Conservation (phyloP, 1,140 invertebrate genomes). For the Ostrea edulis region DNA sequence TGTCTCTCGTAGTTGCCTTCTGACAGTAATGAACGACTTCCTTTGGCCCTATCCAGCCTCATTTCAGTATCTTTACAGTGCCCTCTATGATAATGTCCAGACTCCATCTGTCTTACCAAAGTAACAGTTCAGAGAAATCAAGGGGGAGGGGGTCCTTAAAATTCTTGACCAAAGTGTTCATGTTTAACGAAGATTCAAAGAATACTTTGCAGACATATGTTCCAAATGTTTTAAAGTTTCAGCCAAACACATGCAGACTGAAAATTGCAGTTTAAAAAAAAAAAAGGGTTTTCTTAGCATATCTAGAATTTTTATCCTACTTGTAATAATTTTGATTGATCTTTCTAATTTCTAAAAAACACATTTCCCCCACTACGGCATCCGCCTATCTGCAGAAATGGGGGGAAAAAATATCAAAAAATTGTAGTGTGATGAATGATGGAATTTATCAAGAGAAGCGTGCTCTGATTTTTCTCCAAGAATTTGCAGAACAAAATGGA, state of each 20-base stretch:
- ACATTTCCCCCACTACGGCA: neutral
- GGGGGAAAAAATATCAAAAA: neutral
- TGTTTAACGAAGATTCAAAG: too few relatives aligned
- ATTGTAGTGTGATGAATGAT: slow-evolving; percentile 21
- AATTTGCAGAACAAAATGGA: slow-evolving; percentile 6
- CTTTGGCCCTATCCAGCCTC: neutral
- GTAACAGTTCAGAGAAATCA: too few relatives aligned
- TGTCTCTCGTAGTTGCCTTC: too few relatives aligned
- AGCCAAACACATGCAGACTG: too few relatives aligned
- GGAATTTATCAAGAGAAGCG: slow-evolving; percentile 14
- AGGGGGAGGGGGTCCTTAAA: too few relatives aligned
- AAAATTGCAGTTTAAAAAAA: neutral
- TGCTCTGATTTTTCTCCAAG: neutral
- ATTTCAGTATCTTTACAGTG: neutral
- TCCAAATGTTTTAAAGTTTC: too few relatives aligned
- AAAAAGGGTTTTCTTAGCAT: neutral
- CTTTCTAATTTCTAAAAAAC: slow-evolving; percentile 23
- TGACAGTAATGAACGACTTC: slow-evolving; percentile 15
- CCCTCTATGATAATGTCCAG: neutral
- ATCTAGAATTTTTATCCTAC: slow-evolving; percentile 6
- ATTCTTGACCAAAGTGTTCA: too few relatives aligned
- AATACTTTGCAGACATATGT: too few relatives aligned
- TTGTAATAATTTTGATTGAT: slow-evolving; percentile 35
- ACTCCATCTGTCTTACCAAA: too few relatives aligned
- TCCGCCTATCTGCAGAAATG: neutral